These are phyloP conservation scores for Colossoma macropomum DNA, from an alignment of 2,113 vertebrate genomes.

Conservation along the genomic window DNA sequence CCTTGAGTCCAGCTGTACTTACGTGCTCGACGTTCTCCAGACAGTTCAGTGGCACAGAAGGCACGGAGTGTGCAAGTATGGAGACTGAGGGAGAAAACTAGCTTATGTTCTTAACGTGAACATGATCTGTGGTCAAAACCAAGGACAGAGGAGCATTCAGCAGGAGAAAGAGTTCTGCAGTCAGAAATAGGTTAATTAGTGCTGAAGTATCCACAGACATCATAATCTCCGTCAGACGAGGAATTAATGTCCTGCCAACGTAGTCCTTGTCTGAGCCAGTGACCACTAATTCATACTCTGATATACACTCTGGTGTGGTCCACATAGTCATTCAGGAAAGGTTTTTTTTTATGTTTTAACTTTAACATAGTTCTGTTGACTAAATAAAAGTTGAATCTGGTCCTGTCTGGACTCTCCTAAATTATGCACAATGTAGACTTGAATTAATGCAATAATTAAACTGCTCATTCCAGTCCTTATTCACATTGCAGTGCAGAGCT, in stretches of 20 bases:
- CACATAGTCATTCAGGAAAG: background rate
- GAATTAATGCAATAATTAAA: too few species aligned
- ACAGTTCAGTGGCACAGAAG: background rate
- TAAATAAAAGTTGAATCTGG: background rate
- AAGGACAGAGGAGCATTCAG: background rate
- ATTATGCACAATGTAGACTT: background rate
- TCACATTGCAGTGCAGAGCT: background rate
- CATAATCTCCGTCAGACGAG: slow-evolving; percentile 4
- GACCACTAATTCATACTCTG: background rate
- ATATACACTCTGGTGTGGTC: background rate
- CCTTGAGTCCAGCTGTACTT: background rate
- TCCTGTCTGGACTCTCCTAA: background rate
- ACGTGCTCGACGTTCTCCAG: background rate
- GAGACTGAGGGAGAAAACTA: background rate
- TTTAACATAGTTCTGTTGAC: background rate
- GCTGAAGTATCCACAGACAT: slow-evolving; percentile 10
- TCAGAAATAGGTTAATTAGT: slow-evolving; percentile 18
- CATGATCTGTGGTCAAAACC: background rate
- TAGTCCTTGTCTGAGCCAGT: background rate
- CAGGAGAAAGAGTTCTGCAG: background rate
- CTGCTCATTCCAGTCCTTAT: too few species aligned
- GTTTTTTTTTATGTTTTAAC: background rate
- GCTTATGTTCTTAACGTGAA: background rate
- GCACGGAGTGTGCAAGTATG: background rate
- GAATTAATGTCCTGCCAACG: background rate